These are phyloP conservation scores for Cataglyphis albicans DNA, from an alignment of 2,888 invertebrate genomes.

Conservation along the genomic window DNA sequence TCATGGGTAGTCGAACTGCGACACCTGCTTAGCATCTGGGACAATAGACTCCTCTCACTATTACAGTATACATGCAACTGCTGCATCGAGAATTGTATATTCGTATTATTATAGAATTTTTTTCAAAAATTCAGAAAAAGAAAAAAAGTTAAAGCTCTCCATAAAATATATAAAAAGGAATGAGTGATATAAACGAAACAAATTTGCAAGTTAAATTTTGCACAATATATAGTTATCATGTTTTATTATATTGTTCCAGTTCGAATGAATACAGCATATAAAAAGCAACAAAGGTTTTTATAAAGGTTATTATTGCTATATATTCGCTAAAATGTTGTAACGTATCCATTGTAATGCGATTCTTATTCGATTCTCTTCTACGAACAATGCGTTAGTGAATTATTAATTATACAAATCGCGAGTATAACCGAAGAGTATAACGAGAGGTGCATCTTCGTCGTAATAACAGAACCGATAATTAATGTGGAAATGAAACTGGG, in stretches of 20 bases:
- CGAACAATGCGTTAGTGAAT: background rate
- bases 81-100: background rate
- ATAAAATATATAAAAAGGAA: constrained; percentile 18
- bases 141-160: constrained; percentile 22
- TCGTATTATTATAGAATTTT: constrained; percentile 19
- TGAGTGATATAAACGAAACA: constrained; percentile 5
- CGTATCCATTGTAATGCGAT: background rate
- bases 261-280: background rate
- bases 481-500: constrained; percentile 46
- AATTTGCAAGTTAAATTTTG: constrained; percentile 20
- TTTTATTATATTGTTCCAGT: constrained; percentile 4
- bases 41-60: constrained; percentile 31
- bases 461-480: constrained; percentile 27
- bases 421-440: background rate
- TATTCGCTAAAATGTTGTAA: background rate
- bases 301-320: background rate
- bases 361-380: background rate
- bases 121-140: background rate
- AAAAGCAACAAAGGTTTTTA: background rate
- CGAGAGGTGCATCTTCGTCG: background rate
- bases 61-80: constrained; percentile 7
- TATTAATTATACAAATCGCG: constrained; percentile 26
- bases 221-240: background rate
- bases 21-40: constrained; percentile 43
- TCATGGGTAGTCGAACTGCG: constrained; percentile 38